Evolutionary conservation across 2,113 vertebrate species (phyloP).

Genomic region (Hippocampus zosterae): DNA sequence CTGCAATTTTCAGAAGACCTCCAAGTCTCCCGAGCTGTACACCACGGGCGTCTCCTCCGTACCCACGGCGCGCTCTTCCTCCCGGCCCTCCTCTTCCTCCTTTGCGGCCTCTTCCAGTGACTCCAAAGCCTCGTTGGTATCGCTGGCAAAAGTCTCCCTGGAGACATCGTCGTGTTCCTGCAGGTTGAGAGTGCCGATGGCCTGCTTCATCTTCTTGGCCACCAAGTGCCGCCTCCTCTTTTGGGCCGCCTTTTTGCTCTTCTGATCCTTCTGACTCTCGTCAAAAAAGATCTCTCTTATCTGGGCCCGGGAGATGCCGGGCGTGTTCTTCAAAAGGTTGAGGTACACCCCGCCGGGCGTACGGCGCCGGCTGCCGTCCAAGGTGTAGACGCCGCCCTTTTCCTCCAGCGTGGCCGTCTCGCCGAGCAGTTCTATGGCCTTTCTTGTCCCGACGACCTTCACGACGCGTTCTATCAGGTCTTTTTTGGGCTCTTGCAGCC

Average conservation of each 20-base stretch:
- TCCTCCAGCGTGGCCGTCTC: slow-evolving; percentile 91
- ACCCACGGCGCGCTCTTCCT: slow-evolving; percentile 75
- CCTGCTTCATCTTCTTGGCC: slow-evolving; percentile 95
- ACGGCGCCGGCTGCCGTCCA: slow-evolving; percentile 90
- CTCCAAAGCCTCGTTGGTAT: slow-evolving; percentile 91
- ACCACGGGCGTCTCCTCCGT: slow-evolving; percentile 83
- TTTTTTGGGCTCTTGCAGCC: slow-evolving; percentile 90
- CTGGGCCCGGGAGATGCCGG: slow-evolving; percentile 83
- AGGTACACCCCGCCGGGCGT: slow-evolving; percentile 95
- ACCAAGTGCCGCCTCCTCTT: slow-evolving; percentile 84
- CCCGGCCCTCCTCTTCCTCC: slow-evolving; percentile 74
- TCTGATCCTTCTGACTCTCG: slow-evolving; percentile 83
- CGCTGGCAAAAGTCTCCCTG: slow-evolving; percentile 94
- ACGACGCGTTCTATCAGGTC: slow-evolving; percentile 88
- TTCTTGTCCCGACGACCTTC: slow-evolving; percentile 81
- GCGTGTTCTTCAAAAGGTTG: slow-evolving; percentile 90
- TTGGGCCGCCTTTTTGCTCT: slow-evolving; percentile 89
- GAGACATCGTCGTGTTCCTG: slow-evolving; percentile 93
- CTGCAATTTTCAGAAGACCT: slow-evolving; percentile 79
- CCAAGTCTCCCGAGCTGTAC: slow-evolving; percentile 83
- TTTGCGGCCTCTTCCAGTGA: slow-evolving; percentile 83
- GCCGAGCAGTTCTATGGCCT: slow-evolving; percentile 87
- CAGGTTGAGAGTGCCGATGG: slow-evolving; percentile 87
- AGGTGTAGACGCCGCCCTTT: slow-evolving; percentile 84
- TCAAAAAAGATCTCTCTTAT: slow-evolving; percentile 86